phyloP scores from a whole-genome alignment of 2,113 vertebrate species.

The Anas platyrhynchos region DNA sequence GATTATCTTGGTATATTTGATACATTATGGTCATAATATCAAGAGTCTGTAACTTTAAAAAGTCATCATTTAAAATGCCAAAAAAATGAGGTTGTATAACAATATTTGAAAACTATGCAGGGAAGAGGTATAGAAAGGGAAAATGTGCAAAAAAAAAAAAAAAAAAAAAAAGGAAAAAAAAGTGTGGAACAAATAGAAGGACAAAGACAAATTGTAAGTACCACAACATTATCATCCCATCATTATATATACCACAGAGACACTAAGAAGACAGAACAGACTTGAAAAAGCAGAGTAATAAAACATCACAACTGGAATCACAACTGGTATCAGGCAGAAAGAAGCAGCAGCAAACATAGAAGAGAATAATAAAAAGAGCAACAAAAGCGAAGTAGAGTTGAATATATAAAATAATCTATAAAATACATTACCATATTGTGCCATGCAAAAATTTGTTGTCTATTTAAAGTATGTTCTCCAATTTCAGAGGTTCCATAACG shows the following conservation, averaged over 20 bases:
- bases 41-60: not conserved
- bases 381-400: not conserved
- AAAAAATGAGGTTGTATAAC: not conserved
- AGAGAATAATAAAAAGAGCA: not conserved
- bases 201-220: not conserved
- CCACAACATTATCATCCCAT: conserved; percentile 23
- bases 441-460: not conserved
- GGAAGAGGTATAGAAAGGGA: not conserved
- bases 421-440: not conserved
- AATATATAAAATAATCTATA: not conserved
- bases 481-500: not conserved
- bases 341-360: not conserved
- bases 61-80: not conserved
- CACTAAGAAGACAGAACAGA: not conserved
- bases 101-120: not conserved
- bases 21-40: not conserved
- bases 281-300: not conserved
- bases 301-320: not conserved
- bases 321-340: not conserved
- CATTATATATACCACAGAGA: not conserved
- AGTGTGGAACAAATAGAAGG: not conserved
- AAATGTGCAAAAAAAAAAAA: not conserved
- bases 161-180: not conserved
- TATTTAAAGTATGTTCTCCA: not conserved
- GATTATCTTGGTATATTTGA: not conserved